Conservation (phyloP, 2,113 vertebrate genomes). For the Corydoras maculifer region DNA sequence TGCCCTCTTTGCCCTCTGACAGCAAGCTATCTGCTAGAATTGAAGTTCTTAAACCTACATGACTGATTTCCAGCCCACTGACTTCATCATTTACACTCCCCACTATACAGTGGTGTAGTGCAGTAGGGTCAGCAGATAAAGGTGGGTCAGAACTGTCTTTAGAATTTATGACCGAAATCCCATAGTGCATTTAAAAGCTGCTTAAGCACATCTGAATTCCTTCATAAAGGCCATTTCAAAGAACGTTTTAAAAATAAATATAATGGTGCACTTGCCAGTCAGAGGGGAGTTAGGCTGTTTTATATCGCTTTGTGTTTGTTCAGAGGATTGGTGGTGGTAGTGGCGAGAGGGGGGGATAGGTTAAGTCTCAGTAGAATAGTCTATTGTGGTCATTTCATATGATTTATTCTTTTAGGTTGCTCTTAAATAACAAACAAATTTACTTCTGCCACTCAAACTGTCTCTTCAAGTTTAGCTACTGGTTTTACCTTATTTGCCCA, state of each 20-base stretch:
- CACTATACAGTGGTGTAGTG: background rate
- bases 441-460: no score
- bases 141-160: background rate
- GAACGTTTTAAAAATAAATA: background rate
- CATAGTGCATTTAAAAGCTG: background rate
- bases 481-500: no score
- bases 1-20: slow-evolving; percentile 5
- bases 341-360: no score
- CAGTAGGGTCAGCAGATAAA: background rate
- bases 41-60: slow-evolving; percentile 11
- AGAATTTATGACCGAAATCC: background rate
- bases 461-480: no score
- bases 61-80: slow-evolving; percentile 6
- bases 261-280: slow-evolving; percentile 6
- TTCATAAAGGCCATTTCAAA: slow-evolving; percentile 26
- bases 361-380: no score
- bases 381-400: no score
- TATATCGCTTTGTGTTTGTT: no score
- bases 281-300: no score
- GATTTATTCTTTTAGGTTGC: no score
- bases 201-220: slow-evolving; percentile 5
- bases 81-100: slow-evolving; percentile 17
- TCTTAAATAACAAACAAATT: no score
- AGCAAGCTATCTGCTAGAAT: slow-evolving; percentile 1
- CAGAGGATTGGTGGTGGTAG: no score